Conservation (phyloP, 37 sponge, comb jelly and placozoan species). For the Ianthella basta region DNA sequence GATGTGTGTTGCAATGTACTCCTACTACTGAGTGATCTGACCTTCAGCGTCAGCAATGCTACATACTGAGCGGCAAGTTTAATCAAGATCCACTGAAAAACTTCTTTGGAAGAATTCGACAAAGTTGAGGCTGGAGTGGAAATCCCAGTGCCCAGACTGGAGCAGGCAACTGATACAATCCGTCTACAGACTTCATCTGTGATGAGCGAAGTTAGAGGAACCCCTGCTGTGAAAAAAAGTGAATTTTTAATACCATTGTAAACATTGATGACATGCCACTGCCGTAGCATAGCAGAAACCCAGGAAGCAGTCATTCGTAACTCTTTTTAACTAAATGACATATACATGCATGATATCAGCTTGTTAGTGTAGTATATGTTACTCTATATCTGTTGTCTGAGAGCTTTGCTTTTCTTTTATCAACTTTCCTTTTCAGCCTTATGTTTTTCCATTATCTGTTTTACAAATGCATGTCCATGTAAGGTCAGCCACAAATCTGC, state of each 20-base stretch:
- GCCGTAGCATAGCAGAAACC: background rate
- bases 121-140: constrained; percentile 3
- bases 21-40: too few relatives aligned
- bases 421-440: background rate
- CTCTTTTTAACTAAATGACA: background rate
- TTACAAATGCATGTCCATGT: constrained; percentile 11
- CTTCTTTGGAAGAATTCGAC: constrained; percentile 4
- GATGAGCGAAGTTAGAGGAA: background rate
- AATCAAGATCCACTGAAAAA: constrained; percentile 13
- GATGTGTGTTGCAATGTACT: too few relatives aligned
- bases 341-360: background rate
- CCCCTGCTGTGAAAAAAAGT: background rate
- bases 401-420: background rate
- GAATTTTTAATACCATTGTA: background rate
- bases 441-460: background rate
- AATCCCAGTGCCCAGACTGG: constrained; percentile 2
- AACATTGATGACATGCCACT: background rate
- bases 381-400: background rate
- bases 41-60: background rate
- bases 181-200: constrained; percentile 17
- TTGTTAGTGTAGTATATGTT: too few relatives aligned
- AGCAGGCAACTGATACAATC: background rate
- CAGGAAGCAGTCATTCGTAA: too few relatives aligned
- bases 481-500: background rate
- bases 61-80: constrained; percentile 13